Conservation (phyloP, 2,113 vertebrate genomes). For the Pungitius pungitius region DNA sequence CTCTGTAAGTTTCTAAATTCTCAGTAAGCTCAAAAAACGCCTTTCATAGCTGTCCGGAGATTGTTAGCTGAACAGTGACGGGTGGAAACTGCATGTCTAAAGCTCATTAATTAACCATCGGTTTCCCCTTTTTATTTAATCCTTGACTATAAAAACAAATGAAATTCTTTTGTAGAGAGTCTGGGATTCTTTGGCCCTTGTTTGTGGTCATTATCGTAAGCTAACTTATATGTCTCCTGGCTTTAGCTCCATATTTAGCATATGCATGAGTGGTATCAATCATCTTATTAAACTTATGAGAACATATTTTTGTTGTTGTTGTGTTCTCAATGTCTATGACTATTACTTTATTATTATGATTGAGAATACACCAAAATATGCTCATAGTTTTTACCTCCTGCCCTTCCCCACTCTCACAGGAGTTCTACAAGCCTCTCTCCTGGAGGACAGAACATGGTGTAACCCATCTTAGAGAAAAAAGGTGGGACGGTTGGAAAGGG, state of each 20-base stretch:
- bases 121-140: not conserved
- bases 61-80: not conserved
- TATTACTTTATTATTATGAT: not conserved
- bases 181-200: not conserved
- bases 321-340: not conserved
- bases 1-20: constrained; percentile 65
- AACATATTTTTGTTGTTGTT: not conserved
- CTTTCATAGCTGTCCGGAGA: not conserved
- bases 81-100: not conserved
- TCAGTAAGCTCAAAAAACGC: not conserved
- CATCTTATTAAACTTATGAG: not conserved
- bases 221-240: not conserved
- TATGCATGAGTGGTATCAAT: not conserved
- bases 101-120: not conserved
- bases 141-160: not conserved
- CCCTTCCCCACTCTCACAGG: constrained; percentile 48
- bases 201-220: not conserved
- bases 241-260: not conserved
- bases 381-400: not conserved
- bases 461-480: constrained; percentile 51
- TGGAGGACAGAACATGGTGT: constrained; percentile 53
- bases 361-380: not conserved
- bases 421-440: constrained; percentile 53
- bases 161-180: not conserved
- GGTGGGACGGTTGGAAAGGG: constrained; percentile 55